Percentiles rank a stretch among this genome's conserved stretches.
Evolutionary conservation across 2,113 vertebrate genomes (phyloP).

Genomic region (Neogale vison): DNA sequence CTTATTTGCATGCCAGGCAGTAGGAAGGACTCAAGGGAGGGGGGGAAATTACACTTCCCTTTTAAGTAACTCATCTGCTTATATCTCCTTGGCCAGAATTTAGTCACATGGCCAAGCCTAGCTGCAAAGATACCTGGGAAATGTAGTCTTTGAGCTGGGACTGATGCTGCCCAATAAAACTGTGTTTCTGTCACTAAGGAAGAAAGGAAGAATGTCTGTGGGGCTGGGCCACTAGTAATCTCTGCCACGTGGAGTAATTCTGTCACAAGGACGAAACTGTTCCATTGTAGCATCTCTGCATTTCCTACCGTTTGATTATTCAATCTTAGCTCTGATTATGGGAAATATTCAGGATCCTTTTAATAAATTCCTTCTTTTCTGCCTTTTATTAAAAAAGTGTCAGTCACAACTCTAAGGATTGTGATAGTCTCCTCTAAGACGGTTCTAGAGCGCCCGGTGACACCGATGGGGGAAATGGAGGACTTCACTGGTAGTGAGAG

Average conservation of each 20-base stretch:
- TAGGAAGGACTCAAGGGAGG: neutral
- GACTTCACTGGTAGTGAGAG: neutral
- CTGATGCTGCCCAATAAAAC: neutral
- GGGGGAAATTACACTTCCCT: neutral
- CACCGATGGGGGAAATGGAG: neutral
- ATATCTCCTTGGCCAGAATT: neutral
- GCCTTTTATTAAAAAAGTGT: neutral
- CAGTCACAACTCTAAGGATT: neutral
- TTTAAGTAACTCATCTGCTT: neutral
- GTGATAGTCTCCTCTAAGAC: neutral
- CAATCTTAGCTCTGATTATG: neutral
- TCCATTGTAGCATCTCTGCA: neutral
- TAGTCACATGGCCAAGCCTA: neutral
- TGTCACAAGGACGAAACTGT: neutral
- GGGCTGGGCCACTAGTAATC: neutral
- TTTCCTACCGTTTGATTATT: neutral
- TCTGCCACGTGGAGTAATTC: neutral
- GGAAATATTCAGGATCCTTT: constrained; percentile 10
- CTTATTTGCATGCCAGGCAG: neutral
- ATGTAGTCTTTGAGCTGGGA: constrained; percentile 34
- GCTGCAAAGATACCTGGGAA: constrained; percentile 38
- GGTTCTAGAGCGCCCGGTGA: neutral
- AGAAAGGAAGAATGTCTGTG: neutral
- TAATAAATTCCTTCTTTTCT: constrained; percentile 8
- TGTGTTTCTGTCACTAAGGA: neutral